Conservation (phyloP, 2,113 vertebrate genomes). For the Heloderma charlesbogerti region DNA sequence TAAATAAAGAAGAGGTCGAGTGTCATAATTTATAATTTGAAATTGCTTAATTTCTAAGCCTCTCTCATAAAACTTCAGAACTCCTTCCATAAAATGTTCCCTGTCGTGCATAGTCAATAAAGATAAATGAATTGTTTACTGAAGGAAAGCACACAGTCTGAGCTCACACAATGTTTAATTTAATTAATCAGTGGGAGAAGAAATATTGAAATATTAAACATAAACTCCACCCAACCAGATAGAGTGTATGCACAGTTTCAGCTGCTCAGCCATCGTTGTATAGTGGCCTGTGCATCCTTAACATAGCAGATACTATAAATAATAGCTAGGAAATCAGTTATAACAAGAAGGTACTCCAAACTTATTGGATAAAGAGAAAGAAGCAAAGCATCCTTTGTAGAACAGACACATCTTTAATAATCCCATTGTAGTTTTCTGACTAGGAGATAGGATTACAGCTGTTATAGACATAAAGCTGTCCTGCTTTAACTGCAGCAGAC, state of each 20-base stretch:
- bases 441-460: background rate
- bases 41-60: constrained; percentile 36
- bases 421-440: background rate
- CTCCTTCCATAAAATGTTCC: constrained; percentile 31
- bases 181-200: constrained; percentile 53
- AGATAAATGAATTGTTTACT: constrained; percentile 65
- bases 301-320: background rate
- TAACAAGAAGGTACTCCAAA: background rate
- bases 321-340: background rate
- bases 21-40: constrained; percentile 44
- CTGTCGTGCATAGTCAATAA: constrained; percentile 36
- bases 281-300: background rate
- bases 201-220: constrained; percentile 47
- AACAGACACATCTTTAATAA: background rate
- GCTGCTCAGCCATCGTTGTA: background rate
- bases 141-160: constrained; percentile 47
- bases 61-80: constrained; percentile 35
- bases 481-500: no score
- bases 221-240: constrained; percentile 29
- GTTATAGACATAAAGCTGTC: background rate
- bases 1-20: background rate
- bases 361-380: background rate
- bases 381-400: background rate
- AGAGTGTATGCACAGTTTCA: background rate
- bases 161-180: constrained; percentile 52